Evolutionary conservation across 2,797 vertebrate genomes (phyloP), one percentile per base, ranked within the genome.

Genomic region (Acipenser oxyrinchus): DNA sequence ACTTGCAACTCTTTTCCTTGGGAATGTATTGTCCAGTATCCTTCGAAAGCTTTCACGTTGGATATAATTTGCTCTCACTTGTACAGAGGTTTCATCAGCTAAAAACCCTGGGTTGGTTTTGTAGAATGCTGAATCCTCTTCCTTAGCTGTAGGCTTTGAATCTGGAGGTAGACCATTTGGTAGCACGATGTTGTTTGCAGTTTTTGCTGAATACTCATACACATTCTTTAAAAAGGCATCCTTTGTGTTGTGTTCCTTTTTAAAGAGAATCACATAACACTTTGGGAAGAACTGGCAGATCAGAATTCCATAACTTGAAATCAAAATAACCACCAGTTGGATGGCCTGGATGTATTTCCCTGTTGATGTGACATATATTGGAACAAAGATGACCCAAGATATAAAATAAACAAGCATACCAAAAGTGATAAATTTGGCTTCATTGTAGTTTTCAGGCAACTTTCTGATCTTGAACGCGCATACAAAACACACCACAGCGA

Each of bases 351-450:
- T 78, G 68, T 95, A 94, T 63, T 88, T 88, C 12, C 94, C 92
- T 52, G 84, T 82, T 0, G 93, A 94, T 55, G 87, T 94, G 52
- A 88, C 79, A 0, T 94, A 89, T 61, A 94, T 75, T 0, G 93
- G 94, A 53, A 96, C 83, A 69, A 97, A 96, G 5, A 91, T 89
- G 53, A 92, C 74, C 93, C 94, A 96, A 0, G 92, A 90, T 73
- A 94, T 94, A 66, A 96, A 91, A 76, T 93, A 95, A 70, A 95
- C 89, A 8, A 97, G 76, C 94, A 95, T 94, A 69, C 93, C 88
- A 63, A 96, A 96, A 10, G 94, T 96, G 76, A 94, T 93, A 79
- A 94, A 95, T 79, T 91, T 94, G 1, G 93, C 89, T 71, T 97
- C 93, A 0, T 94, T 96, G 79, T 96, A 96, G 72, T 92, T 90